These are phyloP conservation scores for Ophion slaviceki DNA, from an alignment of 2,888 invertebrate genomes.

Conservation along the genomic window DNA sequence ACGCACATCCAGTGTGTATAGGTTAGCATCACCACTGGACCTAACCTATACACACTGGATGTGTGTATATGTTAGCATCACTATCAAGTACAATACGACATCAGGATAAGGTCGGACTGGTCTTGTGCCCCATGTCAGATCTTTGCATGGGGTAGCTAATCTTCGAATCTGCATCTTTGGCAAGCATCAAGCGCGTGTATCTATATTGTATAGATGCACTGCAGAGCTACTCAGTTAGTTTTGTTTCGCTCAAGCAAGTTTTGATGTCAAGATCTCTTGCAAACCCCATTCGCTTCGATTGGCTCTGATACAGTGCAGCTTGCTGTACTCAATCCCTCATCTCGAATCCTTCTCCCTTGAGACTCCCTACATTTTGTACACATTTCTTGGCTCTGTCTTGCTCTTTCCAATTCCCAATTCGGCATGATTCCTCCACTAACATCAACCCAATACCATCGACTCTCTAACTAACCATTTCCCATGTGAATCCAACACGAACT, in stretches of 20 bases:
- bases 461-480: constrained; percentile 49
- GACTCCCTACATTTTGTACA: constrained; percentile 46
- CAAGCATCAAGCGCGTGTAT: too few relatives aligned
- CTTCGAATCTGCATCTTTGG: constrained; percentile 50
- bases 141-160: too few relatives aligned
- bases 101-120: not conserved
- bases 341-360: constrained; percentile 66
- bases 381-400: constrained; percentile 45
- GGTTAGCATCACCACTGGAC: too few relatives aligned
- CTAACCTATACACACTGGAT: too few relatives aligned
- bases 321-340: constrained; percentile 58
- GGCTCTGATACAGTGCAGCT: constrained; percentile 31
- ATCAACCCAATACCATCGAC: constrained; percentile 55
- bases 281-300: constrained; percentile 66
- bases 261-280: constrained; percentile 74
- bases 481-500: constrained; percentile 40
- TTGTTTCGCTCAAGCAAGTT: constrained; percentile 79
- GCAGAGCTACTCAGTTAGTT: constrained; percentile 80
- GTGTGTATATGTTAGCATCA: not conserved
- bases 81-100: not conserved
- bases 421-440: constrained; percentile 44
- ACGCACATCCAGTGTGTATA: not conserved
- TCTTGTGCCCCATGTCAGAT: too few relatives aligned
- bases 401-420: constrained; percentile 51
- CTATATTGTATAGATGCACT: not conserved